These are phyloP conservation scores for Drosophila emarginata DNA, from an alignment of 2,888 invertebrate species.

Conservation along the genomic window DNA sequence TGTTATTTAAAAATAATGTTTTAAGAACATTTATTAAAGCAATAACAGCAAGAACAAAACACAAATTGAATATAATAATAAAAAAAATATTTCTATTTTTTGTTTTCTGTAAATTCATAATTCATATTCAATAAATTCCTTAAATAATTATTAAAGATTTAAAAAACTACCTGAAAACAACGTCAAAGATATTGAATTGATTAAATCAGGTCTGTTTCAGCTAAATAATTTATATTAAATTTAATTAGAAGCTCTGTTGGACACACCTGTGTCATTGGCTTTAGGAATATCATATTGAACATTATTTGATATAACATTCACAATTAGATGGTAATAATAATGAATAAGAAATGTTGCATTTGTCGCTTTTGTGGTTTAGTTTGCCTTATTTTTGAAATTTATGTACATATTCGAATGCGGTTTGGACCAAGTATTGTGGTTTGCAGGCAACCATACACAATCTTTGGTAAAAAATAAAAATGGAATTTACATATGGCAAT, in stretches of 20 bases:
- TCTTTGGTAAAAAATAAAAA: conserved; percentile 16
- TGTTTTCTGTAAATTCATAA: too few relatives aligned
- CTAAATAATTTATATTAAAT: not conserved
- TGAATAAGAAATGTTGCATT: conserved; percentile 27
- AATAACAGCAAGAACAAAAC: too few relatives aligned
- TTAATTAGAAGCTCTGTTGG: not conserved
- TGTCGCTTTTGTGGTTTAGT: conserved; percentile 35
- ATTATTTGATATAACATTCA: not conserved
- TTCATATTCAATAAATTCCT: too few relatives aligned
- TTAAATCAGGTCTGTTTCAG: too few relatives aligned
- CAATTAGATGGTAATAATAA: conserved; percentile 15
- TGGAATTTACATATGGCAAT: conserved; percentile 30
- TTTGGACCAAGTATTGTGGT: conserved; percentile 29
- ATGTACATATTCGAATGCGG: conserved; percentile 55
- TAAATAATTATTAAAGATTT: too few relatives aligned
- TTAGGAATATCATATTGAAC: not conserved
- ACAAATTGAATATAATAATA: too few relatives aligned
- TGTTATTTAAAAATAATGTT: too few relatives aligned
- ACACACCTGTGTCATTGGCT: not conserved
- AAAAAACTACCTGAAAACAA: too few relatives aligned
- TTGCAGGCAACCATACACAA: conserved; percentile 21
- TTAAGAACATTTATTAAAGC: too few relatives aligned
- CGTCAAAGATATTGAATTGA: too few relatives aligned
- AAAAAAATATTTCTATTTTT: too few relatives aligned
- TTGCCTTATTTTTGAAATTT: conserved; percentile 53